phyloP scores from a whole-genome alignment of 2,888 invertebrate genomes.

The Lepetodrilus schrolli region DNA sequence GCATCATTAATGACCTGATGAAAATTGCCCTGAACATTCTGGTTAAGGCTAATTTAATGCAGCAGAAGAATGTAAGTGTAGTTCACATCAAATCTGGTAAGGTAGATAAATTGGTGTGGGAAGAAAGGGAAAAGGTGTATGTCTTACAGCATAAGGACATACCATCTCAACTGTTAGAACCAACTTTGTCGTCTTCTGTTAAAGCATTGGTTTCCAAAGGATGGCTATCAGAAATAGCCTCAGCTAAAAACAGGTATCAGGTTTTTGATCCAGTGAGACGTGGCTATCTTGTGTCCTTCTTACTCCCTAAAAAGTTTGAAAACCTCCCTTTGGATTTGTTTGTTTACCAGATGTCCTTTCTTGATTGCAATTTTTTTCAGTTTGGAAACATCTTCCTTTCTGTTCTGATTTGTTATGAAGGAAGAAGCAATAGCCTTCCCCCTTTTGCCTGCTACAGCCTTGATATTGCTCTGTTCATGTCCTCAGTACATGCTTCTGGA shows the following conservation, averaged over 20 bases:
- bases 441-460: neutral
- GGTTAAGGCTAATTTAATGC: neutral
- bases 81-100: neutral
- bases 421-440: neutral
- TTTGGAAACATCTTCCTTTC: neutral
- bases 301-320: neutral
- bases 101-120: neutral
- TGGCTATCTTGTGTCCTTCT: neutral
- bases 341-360: neutral
- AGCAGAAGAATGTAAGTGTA: neutral
- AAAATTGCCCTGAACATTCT: neutral
- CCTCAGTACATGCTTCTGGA: neutral
- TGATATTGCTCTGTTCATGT: neutral
- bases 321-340: neutral
- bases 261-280: neutral
- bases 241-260: neutral
- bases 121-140: neutral
- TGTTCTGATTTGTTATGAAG: neutral
- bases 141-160: neutral
- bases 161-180: neutral
- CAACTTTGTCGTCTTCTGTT: neutral
- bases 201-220: neutral
- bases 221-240: neutral
- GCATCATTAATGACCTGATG: neutral
- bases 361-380: neutral